phyloP scores from a whole-genome alignment of 1,140 invertebrate genomes.

The Lepidurus packardi region DNA sequence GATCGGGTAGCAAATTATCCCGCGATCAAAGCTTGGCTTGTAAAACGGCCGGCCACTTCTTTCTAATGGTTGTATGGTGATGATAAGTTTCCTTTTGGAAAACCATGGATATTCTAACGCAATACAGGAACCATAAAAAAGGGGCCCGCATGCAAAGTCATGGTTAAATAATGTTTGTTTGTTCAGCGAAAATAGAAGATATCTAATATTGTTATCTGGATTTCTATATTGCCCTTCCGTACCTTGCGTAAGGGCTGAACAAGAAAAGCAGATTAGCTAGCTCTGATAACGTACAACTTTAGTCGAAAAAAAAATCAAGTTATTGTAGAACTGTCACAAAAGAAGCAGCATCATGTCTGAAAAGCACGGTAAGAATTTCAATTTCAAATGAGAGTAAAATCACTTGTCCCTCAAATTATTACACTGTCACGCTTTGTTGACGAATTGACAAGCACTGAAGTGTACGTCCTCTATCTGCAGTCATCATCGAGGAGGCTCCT shows the following conservation, averaged over 20 bases:
- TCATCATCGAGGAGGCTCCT: not conserved
- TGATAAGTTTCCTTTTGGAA: not conserved
- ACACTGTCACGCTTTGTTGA: not conserved
- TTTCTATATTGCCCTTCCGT: not conserved
- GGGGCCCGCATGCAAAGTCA: not conserved
- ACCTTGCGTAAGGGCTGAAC: not conserved
- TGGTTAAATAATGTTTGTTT: not conserved
- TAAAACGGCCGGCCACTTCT: constrained; percentile 50
- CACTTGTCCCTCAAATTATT: not conserved
- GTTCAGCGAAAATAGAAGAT: not conserved
- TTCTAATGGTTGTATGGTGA: not conserved
- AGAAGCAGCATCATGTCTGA: not conserved
- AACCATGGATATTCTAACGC: not conserved
- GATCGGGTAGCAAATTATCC: constrained; percentile 53
- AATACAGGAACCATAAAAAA: not conserved
- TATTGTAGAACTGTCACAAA: not conserved
- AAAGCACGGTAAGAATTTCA: not conserved
- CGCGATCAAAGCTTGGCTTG: constrained; percentile 58
- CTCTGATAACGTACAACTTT: too few species aligned
- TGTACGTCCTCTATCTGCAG: not conserved
- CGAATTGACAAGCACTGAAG: too few species aligned
- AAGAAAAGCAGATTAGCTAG: too few species aligned
- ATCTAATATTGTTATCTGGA: not conserved
- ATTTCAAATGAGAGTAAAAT: not conserved
- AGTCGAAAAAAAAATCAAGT: too few species aligned